Percentiles rank a stretch among this genome's conserved stretches.
phyloP scores from a whole-genome alignment of 1,140 invertebrate species.

The Reticulitermes speratus region DNA sequence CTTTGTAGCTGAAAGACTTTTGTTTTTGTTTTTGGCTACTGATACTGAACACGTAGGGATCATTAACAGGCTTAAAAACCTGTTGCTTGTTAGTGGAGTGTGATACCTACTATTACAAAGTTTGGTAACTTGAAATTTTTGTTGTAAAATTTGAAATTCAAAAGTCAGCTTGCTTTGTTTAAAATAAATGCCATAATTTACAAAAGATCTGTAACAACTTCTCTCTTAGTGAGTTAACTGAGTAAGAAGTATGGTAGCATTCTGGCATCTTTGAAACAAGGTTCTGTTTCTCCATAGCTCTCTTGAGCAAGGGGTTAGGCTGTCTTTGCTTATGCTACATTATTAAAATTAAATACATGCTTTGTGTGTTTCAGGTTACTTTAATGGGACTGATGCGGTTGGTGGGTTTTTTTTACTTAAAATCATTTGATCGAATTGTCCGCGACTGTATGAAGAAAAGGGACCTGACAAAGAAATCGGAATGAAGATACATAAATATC shows the following conservation, averaged over 20 bases:
- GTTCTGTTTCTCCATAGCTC: no score
- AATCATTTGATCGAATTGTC: conserved; percentile 61
- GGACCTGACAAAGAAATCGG: conserved; percentile 39
- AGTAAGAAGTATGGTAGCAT: neutral
- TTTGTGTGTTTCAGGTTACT: conserved; percentile 45
- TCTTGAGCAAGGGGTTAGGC: no score
- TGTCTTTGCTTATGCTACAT: neutral
- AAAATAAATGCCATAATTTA: conserved; percentile 23
- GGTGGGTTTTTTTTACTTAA: conserved; percentile 53
- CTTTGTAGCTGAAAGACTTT: no score
- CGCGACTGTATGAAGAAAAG: conserved; percentile 45
- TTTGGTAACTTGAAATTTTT: no score
- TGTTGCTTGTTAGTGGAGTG: no score
- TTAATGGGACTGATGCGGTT: conserved; percentile 64
- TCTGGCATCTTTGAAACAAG: neutral
- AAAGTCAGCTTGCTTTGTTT: neutral
- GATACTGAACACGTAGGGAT: no score
- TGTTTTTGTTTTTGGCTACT: no score
- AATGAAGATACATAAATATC: neutral
- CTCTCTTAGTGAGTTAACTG: neutral
- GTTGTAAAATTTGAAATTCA: no score
- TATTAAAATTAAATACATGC: neutral
- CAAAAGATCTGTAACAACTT: neutral
- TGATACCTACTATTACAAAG: no score
- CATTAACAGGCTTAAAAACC: no score